These are phyloP conservation scores for Loris lydekkerianus DNA, from an alignment of 2,797 vertebrate species.

Conservation along the genomic window DNA sequence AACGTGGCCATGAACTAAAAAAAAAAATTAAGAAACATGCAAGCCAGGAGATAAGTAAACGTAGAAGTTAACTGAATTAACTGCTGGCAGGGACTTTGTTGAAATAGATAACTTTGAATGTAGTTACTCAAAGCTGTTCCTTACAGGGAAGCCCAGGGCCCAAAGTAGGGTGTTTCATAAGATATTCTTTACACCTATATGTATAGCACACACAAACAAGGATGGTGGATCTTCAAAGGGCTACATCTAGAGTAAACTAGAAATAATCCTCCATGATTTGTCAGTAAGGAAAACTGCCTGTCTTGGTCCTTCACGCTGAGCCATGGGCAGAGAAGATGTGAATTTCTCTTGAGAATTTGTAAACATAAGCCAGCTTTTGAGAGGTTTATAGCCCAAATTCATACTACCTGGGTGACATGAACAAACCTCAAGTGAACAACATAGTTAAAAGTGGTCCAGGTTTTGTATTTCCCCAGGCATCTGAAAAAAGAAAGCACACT, in stretches of 20 bases:
- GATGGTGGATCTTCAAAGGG: neutral
- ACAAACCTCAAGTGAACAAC: conserved; percentile 17
- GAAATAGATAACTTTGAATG: neutral
- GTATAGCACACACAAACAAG: neutral
- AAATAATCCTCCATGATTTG: neutral
- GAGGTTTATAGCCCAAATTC: neutral
- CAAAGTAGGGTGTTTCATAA: neutral
- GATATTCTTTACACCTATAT: neutral
- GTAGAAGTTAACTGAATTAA: neutral
- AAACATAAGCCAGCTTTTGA: neutral
- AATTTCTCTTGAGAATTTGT: neutral
- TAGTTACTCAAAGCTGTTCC: neutral
- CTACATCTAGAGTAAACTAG: neutral
- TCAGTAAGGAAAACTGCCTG: neutral
- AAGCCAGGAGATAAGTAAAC: neutral
- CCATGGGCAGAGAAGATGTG: neutral
- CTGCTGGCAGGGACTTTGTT: neutral
- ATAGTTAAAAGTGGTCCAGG: neutral
- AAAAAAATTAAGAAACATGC: neutral
- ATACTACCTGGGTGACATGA: neutral
- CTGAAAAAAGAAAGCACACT: neutral
- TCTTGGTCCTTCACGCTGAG: neutral
- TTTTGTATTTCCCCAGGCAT: neutral
- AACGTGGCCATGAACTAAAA: neutral
- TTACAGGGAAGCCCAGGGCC: neutral